A percentile compares a stretch with the other conserved stretches of the same genome.
Conservation (phyloP, 1,140 invertebrate species). For the Diuraphis noxia region DNA sequence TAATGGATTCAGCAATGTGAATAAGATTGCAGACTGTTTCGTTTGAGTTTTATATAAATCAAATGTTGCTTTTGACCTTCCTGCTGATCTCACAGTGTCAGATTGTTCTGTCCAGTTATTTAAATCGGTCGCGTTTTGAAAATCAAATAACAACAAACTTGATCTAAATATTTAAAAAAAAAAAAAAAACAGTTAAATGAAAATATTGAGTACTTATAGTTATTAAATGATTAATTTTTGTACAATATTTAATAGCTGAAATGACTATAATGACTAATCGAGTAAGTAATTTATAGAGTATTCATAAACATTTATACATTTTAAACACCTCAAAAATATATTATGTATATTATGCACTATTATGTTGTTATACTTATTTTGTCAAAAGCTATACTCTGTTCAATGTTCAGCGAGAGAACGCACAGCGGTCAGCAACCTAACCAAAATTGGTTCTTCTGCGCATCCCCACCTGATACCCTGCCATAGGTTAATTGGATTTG, state of each 20-base stretch:
- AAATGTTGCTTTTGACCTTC: constrained; percentile 70
- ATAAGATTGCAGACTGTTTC: constrained; percentile 68
- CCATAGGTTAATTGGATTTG: too few relatives aligned
- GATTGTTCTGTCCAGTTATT: constrained; percentile 68
- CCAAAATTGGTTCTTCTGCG: too few relatives aligned
- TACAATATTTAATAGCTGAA: too few relatives aligned
- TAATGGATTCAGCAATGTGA: constrained; percentile 71
- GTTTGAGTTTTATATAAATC: constrained; percentile 65
- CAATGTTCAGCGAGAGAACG: too few relatives aligned
- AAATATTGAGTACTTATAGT: background rate
- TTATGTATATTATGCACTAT: too few relatives aligned
- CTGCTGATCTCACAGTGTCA: constrained; percentile 68
- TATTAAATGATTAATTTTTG: background rate
- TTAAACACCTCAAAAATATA: too few relatives aligned
- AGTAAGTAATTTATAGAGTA: background rate
- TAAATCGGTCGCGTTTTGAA: constrained; percentile 59
- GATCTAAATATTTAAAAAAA: constrained; percentile 10
- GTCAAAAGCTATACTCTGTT: too few relatives aligned
- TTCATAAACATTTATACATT: too few relatives aligned
- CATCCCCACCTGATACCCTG: too few relatives aligned
- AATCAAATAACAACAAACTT: constrained; percentile 61
- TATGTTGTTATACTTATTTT: too few relatives aligned
- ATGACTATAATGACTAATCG: background rate
- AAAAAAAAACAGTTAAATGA: background rate
- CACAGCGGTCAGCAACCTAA: too few relatives aligned